Evolutionary conservation across 2,113 vertebrate species (phyloP).

Genomic region (Saccopteryx bilineata): DNA sequence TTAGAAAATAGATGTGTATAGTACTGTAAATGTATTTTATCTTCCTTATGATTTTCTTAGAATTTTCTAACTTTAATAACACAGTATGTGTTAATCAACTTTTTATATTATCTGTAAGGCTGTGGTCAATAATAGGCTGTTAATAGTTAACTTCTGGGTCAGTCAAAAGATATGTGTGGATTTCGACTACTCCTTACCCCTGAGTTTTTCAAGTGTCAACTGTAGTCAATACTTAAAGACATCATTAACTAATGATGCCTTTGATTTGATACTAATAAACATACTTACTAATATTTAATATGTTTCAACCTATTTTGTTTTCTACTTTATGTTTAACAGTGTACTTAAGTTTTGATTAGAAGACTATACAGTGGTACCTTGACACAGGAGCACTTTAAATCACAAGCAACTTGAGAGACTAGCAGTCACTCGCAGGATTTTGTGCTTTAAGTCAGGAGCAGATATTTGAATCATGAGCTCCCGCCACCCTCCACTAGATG

Average conservation of each 20-base stretch:
- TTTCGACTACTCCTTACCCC: neutral
- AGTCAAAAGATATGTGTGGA: neutral
- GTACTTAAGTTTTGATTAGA: neutral
- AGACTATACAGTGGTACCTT: neutral
- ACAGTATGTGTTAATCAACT: neutral
- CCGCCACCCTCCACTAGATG: too few species aligned
- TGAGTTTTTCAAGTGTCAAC: neutral
- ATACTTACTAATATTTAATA: neutral
- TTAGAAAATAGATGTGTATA: neutral
- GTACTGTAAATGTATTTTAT: neutral
- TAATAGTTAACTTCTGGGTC: neutral
- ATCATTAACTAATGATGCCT: neutral
- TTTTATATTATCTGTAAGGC: neutral
- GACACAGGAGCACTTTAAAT: too few species aligned
- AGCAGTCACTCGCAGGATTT: too few species aligned
- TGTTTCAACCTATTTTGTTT: neutral
- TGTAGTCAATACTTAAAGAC: neutral
- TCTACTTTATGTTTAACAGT: neutral
- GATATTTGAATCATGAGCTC: too few species aligned
- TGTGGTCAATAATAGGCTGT: too few species aligned
- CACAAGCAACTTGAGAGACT: too few species aligned
- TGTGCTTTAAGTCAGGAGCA: too few species aligned
- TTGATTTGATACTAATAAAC: conserved; percentile 48
- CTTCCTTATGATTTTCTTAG: neutral
- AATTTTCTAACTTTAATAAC: neutral